Evolutionary conservation across 2,113 vertebrate species (phyloP).

Genomic region (Damaliscus lunatus): DNA sequence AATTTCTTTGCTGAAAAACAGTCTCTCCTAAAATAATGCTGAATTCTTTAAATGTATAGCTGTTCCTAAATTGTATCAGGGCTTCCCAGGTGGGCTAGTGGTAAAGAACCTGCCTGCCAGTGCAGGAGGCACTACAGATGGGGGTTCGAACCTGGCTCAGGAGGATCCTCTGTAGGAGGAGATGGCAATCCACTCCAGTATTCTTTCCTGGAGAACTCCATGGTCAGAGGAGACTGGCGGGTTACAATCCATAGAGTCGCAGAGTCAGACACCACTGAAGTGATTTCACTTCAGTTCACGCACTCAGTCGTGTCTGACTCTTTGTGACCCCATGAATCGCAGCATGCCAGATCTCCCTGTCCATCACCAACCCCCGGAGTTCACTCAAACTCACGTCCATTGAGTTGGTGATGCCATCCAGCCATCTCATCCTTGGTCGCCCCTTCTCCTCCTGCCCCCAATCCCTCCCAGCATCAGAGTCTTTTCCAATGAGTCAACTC

Average conservation of each 20-base stretch:
- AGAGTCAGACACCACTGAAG: not conserved
- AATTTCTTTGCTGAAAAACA: not conserved
- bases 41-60: not conserved
- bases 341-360: too few relatives aligned
- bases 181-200: not conserved
- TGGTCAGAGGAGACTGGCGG: not conserved
- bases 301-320: fast-evolving
- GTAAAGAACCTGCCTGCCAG: not conserved
- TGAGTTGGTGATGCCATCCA: too few relatives aligned
- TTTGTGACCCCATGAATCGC: too few relatives aligned
- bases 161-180: not conserved
- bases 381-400: too few relatives aligned
- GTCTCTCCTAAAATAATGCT: not conserved
- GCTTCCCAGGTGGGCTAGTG: not conserved
- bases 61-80: not conserved
- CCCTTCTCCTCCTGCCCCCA: too few relatives aligned
- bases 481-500: too few relatives aligned
- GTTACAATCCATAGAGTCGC: not conserved
- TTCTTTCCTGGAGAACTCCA: not conserved
- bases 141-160: not conserved
- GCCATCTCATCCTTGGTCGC: too few relatives aligned
- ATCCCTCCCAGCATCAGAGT: too few relatives aligned
- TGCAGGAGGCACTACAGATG: not conserved
- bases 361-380: too few relatives aligned
- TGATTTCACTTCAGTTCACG: too few relatives aligned